phyloP scores from a whole-genome alignment of 1,140 invertebrate genomes.

The Pissodes strobi region DNA sequence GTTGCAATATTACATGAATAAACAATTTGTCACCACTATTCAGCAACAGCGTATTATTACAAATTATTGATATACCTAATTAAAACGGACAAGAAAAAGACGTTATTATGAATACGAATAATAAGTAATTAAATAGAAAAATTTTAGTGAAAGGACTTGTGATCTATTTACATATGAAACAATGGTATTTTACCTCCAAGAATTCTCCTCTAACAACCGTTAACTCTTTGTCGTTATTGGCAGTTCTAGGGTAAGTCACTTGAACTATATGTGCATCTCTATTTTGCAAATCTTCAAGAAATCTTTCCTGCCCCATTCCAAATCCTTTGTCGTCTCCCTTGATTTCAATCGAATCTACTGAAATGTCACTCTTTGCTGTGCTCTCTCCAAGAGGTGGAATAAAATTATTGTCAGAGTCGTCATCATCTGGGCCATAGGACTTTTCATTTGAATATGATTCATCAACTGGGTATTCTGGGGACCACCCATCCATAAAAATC shows the following conservation, averaged over 20 bases:
- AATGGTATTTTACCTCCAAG: constrained; percentile 86
- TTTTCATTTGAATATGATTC: constrained; percentile 63
- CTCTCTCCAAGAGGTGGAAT: constrained; percentile 56
- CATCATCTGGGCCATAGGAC: constrained; percentile 60
- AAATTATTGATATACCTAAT: no score
- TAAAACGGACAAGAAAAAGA: no score
- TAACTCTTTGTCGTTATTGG: constrained; percentile 98
- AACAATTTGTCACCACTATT: no score
- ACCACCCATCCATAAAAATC: constrained; percentile 94
- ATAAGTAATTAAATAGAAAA: no score
- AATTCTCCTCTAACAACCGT: constrained; percentile 94
- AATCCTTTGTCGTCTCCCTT: constrained; percentile 58
- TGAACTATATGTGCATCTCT: constrained; percentile 83
- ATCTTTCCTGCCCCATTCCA: constrained; percentile 63
- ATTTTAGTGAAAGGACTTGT: no score
- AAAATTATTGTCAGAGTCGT: constrained; percentile 55
- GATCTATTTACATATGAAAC: no score
- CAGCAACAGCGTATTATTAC: no score
- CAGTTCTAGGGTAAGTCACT: constrained; percentile 92
- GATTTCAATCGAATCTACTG: constrained; percentile 75
- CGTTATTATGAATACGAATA: no score
- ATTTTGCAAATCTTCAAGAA: constrained; percentile 76
- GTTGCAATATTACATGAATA: no score
- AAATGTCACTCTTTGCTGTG: constrained; percentile 70
- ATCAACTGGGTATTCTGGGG: constrained; percentile 84